Evolutionary conservation across 2,113 vertebrate species (phyloP).

Genomic region (Halcyon senegalensis): DNA sequence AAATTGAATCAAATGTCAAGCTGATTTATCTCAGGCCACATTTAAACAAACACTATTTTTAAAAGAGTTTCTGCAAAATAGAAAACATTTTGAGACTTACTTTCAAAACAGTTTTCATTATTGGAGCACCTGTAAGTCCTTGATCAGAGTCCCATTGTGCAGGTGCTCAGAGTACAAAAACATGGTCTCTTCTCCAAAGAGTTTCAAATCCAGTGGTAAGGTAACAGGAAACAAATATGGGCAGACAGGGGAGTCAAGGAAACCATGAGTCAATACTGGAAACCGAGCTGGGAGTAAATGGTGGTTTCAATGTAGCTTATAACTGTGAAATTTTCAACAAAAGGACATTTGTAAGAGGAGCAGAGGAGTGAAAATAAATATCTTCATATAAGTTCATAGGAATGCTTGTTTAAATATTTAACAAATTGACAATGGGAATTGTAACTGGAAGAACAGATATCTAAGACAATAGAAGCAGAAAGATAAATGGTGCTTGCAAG

Average conservation of each 20-base stretch:
- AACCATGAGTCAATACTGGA: neutral
- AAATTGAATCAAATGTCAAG: neutral
- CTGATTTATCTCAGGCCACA: neutral
- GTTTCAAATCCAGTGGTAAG: neutral
- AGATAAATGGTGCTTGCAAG: neutral
- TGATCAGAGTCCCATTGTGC: neutral
- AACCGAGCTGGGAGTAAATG: neutral
- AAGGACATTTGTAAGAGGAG: neutral
- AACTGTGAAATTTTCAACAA: neutral
- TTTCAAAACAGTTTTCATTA: neutral
- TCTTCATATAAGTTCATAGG: neutral
- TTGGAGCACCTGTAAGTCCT: neutral
- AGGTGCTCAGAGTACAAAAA: neutral
- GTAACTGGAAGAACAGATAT: neutral
- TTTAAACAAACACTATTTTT: neutral
- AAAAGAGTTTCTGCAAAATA: neutral
- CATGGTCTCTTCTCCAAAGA: neutral
- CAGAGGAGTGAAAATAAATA: neutral
- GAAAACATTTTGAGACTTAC: neutral
- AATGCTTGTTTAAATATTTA: neutral
- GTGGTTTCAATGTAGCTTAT: neutral
- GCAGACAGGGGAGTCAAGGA: neutral
- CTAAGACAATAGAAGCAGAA: neutral
- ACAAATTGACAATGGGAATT: neutral
- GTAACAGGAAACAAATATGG: neutral